Conservation (phyloP, 1,140 invertebrate species). For the Nixonia krombeini region DNA sequence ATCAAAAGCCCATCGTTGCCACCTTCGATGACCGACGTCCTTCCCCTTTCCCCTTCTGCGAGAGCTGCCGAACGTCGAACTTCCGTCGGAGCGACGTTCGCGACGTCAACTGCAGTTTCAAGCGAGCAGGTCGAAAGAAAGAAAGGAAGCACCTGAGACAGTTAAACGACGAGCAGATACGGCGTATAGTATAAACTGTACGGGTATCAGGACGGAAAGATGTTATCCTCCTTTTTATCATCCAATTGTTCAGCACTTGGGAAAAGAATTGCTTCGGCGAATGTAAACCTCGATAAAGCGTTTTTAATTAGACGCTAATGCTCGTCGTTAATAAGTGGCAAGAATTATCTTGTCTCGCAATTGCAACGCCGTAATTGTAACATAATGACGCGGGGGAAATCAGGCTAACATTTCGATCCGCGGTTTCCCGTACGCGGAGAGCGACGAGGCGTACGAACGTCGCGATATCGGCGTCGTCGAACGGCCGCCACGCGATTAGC, state of each 20-base stretch:
- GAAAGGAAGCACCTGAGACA: conserved; percentile 31
- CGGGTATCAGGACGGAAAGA: conserved; percentile 57
- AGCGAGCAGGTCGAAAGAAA: neutral
- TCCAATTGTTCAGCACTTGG: conserved; percentile 34
- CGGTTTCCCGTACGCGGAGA: too few relatives aligned
- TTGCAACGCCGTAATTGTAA: too few relatives aligned
- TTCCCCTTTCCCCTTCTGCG: too few relatives aligned
- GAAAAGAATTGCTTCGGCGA: conserved; percentile 15
- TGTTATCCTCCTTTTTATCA: conserved; percentile 46
- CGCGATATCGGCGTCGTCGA: too few relatives aligned
- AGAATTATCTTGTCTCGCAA: too few relatives aligned
- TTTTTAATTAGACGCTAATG: neutral
- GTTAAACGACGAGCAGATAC: conserved; percentile 33
- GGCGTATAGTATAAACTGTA: conserved; percentile 46
- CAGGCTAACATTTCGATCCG: too few relatives aligned
- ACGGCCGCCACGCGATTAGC: too few relatives aligned
- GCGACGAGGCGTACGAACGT: too few relatives aligned
- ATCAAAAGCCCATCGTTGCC: conserved; percentile 42
- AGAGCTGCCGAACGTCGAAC: too few relatives aligned
- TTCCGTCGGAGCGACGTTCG: too few relatives aligned
- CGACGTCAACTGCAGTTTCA: conserved; percentile 24
- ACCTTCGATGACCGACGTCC: conserved; percentile 48
- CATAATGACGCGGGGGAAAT: too few relatives aligned
- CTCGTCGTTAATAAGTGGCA: too few relatives aligned
- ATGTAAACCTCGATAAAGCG: conserved; percentile 27